These are phyloP conservation scores for Dendrolimus houi DNA, from an alignment of 2,888 invertebrate genomes.

Conservation along the genomic window DNA sequence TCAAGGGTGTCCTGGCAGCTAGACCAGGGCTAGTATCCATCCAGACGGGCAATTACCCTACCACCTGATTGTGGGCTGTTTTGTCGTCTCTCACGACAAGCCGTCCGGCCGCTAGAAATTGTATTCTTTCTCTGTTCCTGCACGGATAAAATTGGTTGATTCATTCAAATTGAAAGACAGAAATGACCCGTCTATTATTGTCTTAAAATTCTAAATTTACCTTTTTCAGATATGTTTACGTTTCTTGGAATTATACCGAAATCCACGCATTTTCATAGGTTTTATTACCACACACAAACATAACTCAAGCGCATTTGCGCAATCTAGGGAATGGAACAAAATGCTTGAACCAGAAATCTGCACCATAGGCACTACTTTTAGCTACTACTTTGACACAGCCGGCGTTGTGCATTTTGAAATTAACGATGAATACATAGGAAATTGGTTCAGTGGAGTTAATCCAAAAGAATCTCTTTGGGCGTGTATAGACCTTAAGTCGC, in stretches of 20 bases:
- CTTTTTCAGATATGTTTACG: slow-evolving; percentile 85
- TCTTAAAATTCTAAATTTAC: not conserved
- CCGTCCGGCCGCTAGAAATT: no score
- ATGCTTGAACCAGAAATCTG: slow-evolving; percentile 94
- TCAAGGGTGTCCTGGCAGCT: no score
- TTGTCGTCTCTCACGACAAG: no score
- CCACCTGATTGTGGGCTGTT: no score
- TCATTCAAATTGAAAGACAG: no score
- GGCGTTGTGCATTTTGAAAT: slow-evolving; percentile 98
- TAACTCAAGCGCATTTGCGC: slow-evolving; percentile 88
- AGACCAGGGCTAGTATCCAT: no score
- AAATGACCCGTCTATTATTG: no score
- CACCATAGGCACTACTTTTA: slow-evolving; percentile 90
- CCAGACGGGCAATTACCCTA: no score
- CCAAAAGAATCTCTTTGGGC: slow-evolving; percentile 93
- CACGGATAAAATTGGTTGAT: no score
- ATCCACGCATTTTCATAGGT: slow-evolving; percentile 98
- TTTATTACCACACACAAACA: slow-evolving; percentile 95
- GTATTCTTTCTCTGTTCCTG: no score
- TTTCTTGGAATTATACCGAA: slow-evolving; percentile 94
- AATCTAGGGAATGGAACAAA: slow-evolving; percentile 98
- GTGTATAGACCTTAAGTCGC: slow-evolving; percentile 97
- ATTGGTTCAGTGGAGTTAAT: slow-evolving; percentile 91
- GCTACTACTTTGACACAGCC: slow-evolving; percentile 92
- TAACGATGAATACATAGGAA: slow-evolving; percentile 95